Percentiles rank a stretch among this genome's conserved stretches.
Evolutionary conservation across 64 coral and sea anemone species (phyloP).

Genomic region (Stichodactyla helianthus): DNA sequence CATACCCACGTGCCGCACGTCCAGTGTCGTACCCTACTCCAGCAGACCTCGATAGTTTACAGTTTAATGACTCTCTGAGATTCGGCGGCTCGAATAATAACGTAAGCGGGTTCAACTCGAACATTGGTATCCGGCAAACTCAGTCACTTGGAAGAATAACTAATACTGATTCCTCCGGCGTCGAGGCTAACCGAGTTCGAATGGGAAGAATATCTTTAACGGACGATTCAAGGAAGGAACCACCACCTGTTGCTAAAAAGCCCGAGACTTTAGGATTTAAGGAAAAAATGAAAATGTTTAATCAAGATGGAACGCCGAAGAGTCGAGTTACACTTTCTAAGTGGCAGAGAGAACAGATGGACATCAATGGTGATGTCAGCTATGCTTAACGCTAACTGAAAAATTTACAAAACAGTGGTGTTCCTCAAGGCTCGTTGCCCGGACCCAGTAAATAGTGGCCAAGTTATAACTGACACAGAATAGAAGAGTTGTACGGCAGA

Average conservation of each 20-base stretch:
- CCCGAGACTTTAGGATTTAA: slow-evolving; percentile 71
- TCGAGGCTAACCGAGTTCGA: slow-evolving; percentile 43
- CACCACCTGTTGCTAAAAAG: slow-evolving; percentile 67
- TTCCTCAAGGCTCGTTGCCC: not conserved
- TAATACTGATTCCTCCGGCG: slow-evolving; percentile 37
- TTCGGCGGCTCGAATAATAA: slow-evolving; percentile 51
- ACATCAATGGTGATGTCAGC: slow-evolving; percentile 11
- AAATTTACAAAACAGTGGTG: not conserved
- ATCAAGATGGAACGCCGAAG: slow-evolving; percentile 64
- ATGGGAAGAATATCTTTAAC: slow-evolving; percentile 65
- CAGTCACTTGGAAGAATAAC: slow-evolving; percentile 35
- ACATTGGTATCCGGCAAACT: slow-evolving; percentile 18
- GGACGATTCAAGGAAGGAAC: slow-evolving; percentile 55
- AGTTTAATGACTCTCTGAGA: not conserved
- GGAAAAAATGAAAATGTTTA: slow-evolving; percentile 89
- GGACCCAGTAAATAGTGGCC: not conserved
- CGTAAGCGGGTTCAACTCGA: slow-evolving; percentile 9
- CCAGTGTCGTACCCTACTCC: slow-evolving; percentile 51
- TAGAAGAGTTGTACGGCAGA: not conserved
- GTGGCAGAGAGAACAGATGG: slow-evolving; percentile 67
- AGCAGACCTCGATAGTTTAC: slow-evolving; percentile 37
- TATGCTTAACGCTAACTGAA: not conserved
- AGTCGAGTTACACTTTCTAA: slow-evolving; percentile 47
- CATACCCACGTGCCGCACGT: slow-evolving; percentile 40
- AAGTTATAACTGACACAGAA: not conserved